A percentile compares a stretch with the other conserved stretches of the same genome.
phyloP scores from a whole-genome alignment of 1,140 invertebrate genomes.

The Drosophila virilis region DNA sequence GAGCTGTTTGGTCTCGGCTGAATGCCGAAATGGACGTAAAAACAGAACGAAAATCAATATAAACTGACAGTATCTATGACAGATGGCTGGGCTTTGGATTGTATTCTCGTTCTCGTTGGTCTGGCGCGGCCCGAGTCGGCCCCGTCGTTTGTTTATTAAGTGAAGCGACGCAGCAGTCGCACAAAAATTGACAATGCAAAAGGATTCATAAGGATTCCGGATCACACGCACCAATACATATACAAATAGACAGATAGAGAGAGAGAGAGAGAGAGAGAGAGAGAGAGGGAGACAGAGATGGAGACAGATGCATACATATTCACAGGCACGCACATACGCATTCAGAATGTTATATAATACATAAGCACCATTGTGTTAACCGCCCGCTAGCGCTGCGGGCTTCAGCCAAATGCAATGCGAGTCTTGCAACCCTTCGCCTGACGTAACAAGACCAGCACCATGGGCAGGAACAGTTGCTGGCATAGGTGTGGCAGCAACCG shows the following conservation, averaged over 20 bases:
- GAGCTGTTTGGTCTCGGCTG: not conserved
- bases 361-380: conserved; percentile 81
- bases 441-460: conserved; percentile 28
- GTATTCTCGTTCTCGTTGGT: conserved; percentile 25
- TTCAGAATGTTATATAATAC: conserved; percentile 68
- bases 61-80: conserved; percentile 79
- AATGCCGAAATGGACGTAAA: conserved; percentile 10
- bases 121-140: conserved; percentile 12
- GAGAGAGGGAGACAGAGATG: no score
- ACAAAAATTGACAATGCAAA: conserved; percentile 51
- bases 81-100: conserved; percentile 67
- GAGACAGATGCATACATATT: conserved; percentile 19
- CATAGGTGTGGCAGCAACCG: conserved; percentile 27
- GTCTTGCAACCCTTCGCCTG: conserved; percentile 72
- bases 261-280: conserved; percentile 30
- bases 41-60: conserved; percentile 41
- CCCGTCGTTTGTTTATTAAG: conserved; percentile 66
- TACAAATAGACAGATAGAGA: conserved; percentile 23
- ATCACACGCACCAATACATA: conserved; percentile 54
- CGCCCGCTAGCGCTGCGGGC: conserved; percentile 68
- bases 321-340: conserved; percentile 44
- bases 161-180: conserved; percentile 60
- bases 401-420: conserved; percentile 70
- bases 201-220: conserved; percentile 82
- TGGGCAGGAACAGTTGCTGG: conserved; percentile 3